phyloP scores from a whole-genome alignment of 35 echinoderm and acorn worm genomes.

The Holothuria glaberrima region DNA sequence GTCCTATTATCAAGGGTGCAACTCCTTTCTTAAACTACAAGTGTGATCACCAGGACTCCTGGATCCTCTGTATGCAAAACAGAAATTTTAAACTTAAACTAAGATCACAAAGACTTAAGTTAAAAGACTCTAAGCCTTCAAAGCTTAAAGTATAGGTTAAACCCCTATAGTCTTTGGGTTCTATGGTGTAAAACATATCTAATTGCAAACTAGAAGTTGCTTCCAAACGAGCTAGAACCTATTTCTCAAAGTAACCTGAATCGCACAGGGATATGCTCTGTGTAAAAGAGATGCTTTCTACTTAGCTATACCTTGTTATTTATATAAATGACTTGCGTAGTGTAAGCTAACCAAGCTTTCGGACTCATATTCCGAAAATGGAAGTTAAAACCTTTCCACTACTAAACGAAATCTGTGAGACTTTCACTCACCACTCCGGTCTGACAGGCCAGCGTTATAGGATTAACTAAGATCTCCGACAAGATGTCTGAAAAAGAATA shows the following conservation, averaged over 20 bases:
- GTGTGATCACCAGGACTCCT: slow-evolving; percentile 30
- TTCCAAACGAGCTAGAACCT: not conserved
- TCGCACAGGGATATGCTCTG: too few species aligned
- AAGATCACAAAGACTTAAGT: slow-evolving; percentile 60
- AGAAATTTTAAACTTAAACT: slow-evolving; percentile 66
- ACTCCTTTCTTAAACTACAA: slow-evolving; percentile 66
- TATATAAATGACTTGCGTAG: too few species aligned
- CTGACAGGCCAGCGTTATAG: too few species aligned
- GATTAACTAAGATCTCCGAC: slow-evolving; percentile 44
- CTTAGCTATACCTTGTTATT: too few species aligned
- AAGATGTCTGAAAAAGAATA: slow-evolving; percentile 60
- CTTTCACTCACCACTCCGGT: too few species aligned
- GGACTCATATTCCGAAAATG: too few species aligned
- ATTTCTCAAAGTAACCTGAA: slow-evolving; percentile 50
- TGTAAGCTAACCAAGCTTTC: too few species aligned
- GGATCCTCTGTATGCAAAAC: slow-evolving; percentile 36
- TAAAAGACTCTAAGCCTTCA: slow-evolving; percentile 61
- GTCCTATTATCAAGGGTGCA: slow-evolving; percentile 60
- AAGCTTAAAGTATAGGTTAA: slow-evolving; percentile 53
- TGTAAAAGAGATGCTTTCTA: too few species aligned
- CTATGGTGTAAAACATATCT: slow-evolving; percentile 71
- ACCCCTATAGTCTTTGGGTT: slow-evolving; percentile 51
- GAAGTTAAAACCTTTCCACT: too few species aligned
- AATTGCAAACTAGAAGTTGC: slow-evolving; percentile 73
- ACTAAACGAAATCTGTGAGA: too few species aligned